Evolutionary conservation across 2,888 invertebrate species (phyloP).

Genomic region (Melinopterus prodromus): DNA sequence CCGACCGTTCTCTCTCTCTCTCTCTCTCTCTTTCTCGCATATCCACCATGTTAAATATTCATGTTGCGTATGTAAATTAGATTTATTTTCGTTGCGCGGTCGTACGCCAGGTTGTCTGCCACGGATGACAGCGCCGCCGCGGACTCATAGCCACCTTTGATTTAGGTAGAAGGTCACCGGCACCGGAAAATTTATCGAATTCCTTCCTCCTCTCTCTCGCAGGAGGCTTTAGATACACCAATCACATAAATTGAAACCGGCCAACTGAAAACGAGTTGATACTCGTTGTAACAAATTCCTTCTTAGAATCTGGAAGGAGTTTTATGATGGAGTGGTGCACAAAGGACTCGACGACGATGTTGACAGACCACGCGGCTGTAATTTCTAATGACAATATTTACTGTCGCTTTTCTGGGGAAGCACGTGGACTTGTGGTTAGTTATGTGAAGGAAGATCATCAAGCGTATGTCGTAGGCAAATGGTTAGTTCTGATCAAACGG

Average conservation of each 20-base stretch:
- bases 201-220: not conserved
- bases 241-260: constrained; percentile 4
- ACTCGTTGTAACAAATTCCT: not conserved
- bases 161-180: constrained; percentile 4
- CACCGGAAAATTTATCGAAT: constrained; percentile 4
- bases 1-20: not conserved
- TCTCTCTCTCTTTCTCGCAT: no score
- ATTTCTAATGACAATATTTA: not conserved
- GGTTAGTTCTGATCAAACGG: no score
- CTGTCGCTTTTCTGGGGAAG: not conserved
- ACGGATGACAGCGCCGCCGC: constrained; percentile 4
- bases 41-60: not conserved
- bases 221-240: not conserved
- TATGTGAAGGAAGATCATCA: no score
- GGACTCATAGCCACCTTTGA: not conserved
- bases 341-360: not conserved
- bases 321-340: not conserved
- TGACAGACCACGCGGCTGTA: not conserved
- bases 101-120: not conserved
- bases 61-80: constrained; percentile 4
- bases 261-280: not conserved
- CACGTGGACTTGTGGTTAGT: not conserved
- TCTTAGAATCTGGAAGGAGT: not conserved
- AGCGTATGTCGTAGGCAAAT: no score
- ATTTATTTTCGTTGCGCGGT: not conserved